These are phyloP conservation scores for Oncopodura yosiiana DNA, from an alignment of 1,140 invertebrate genomes.

Conservation along the genomic window DNA sequence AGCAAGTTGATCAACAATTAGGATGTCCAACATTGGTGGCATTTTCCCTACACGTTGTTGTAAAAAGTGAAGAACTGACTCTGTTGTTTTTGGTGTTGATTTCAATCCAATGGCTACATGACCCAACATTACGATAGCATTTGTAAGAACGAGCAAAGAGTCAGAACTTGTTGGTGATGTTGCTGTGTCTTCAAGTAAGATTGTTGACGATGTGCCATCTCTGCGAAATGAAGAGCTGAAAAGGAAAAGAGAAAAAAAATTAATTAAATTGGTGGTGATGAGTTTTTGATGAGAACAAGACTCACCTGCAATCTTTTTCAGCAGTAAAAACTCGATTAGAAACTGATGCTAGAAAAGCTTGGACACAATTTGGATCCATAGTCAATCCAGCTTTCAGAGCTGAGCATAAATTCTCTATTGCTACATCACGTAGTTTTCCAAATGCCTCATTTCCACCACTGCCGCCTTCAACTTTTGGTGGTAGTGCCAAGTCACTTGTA, in stretches of 20 bases:
- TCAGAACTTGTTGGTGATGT: conserved; percentile 44
- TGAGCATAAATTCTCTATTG: conserved; percentile 91
- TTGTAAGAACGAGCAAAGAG: conserved; percentile 81
- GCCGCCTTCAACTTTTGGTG: conserved; percentile 16
- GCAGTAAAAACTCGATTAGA: conserved; percentile 89
- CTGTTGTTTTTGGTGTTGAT: conserved; percentile 72
- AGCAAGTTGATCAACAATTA: conserved; percentile 94
- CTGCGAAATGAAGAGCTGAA: too few species aligned
- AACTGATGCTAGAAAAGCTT: conserved; percentile 84
- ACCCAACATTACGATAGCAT: conserved; percentile 93
- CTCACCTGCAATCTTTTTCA: conserved; percentile 47
- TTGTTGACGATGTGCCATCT: too few species aligned
- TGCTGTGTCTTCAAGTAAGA: too few species aligned
- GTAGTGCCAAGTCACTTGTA: conserved; percentile 6
- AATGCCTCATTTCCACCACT: conserved; percentile 56
- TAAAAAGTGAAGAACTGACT: conserved; percentile 94
- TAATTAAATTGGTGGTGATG: not conserved
- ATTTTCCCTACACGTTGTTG: conserved; percentile 90
- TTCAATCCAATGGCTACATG: conserved; percentile 90
- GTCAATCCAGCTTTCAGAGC: conserved; percentile 78
- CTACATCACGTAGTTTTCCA: conserved; percentile 78
- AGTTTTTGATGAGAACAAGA: not conserved
- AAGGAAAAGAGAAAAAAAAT: not conserved
- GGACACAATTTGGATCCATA: conserved; percentile 81
- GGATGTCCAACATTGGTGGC: conserved; percentile 66